Evolutionary conservation across 2,797 vertebrate species (phyloP), one percentile per base, ranked within the genome.

Genomic region (Lacerta viridis): DNA sequence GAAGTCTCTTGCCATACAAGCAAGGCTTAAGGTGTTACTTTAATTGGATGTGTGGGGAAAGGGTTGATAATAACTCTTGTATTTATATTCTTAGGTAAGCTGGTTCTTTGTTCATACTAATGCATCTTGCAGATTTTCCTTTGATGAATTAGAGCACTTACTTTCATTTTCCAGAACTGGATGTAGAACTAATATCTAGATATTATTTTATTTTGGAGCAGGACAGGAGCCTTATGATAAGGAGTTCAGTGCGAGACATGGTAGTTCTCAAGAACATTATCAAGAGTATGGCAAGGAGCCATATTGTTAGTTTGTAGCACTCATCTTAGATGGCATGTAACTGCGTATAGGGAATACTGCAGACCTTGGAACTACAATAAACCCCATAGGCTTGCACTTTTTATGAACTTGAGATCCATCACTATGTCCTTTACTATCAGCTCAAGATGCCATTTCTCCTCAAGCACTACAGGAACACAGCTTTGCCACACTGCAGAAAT

Each of bases 401-500:
- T 86, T 83, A 33, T 83, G 89, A 80, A 5, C 85, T 86, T 82
- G 89, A 66, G 85, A 89, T 93, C 84, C 18, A 85, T 2, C 39
- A 3, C 59, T 91, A 13, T 90, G 87, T 93, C 90, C 92, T 96
- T 91, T 83, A 15, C 71, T 66, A 84, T 81, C 61, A 77, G 4
- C 79, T n/a, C 93, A 91, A 87, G 27, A 86, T 88, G 82, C 72
- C 86, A 86, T 75, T 88, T 88, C 18, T 92, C 86, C 94, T 77
- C 8, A 91, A 80, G n/a, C 20, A 89, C 90, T 27, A n/a, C 78
- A 69, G 39, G 72, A 93, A 81, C 46, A 64, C 75, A 91, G 80
- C 90, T 89, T 93, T 92, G 90, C 83, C 90, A 36, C 86, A 88
- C 88, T 81, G 85, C 71, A 89, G 91, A 91, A 85, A 59, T 85